A percentile compares a stretch with the other conserved stretches of the same genome.
phyloP scores from a whole-genome alignment of 2,888 invertebrate species.

The Synanthedon myopaeformis region DNA sequence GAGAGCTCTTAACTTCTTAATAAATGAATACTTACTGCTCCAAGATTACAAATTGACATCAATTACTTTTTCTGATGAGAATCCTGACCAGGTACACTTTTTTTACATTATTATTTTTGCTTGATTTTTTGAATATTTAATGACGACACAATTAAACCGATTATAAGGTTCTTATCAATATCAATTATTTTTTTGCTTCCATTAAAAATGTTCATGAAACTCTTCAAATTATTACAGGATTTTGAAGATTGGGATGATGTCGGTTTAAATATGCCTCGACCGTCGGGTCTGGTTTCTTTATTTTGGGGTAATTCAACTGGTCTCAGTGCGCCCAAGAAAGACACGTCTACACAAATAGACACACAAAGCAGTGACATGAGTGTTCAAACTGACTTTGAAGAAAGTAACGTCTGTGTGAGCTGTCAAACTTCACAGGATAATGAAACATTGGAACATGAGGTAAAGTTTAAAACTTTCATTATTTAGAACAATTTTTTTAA shows the following conservation, averaged over 20 bases:
- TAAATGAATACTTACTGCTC: conserved; percentile 85
- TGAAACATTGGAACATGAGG: conserved; percentile 62
- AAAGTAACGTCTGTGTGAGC: conserved; percentile 50
- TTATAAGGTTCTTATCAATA: not conserved
- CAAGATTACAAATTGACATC: conserved; percentile 88
- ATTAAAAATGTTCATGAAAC: no score
- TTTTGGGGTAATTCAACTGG: conserved; percentile 69
- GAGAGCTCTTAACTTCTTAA: conserved; percentile 85
- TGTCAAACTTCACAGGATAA: conserved; percentile 47
- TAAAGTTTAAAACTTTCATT: conserved; percentile 8
- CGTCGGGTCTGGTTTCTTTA: conserved; percentile 77
- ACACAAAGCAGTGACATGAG: conserved; percentile 30
- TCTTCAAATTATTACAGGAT: conserved; percentile 64
- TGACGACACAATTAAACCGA: no score
- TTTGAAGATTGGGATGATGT: conserved; percentile 95
- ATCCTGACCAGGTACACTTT: conserved; percentile 80
- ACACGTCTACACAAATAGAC: conserved; percentile 60
- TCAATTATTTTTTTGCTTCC: no score
- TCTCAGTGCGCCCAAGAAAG: conserved; percentile 43
- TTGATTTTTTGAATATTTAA: not conserved
- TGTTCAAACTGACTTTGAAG: conserved; percentile 63
- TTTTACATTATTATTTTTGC: not conserved
- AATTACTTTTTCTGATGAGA: conserved; percentile 92
- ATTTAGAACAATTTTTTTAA: no score
- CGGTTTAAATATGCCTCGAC: conserved; percentile 86